Base-by-base conservation (phyloP, 2,888 invertebrate species). In the Teleogryllus oceanicus region DNA sequence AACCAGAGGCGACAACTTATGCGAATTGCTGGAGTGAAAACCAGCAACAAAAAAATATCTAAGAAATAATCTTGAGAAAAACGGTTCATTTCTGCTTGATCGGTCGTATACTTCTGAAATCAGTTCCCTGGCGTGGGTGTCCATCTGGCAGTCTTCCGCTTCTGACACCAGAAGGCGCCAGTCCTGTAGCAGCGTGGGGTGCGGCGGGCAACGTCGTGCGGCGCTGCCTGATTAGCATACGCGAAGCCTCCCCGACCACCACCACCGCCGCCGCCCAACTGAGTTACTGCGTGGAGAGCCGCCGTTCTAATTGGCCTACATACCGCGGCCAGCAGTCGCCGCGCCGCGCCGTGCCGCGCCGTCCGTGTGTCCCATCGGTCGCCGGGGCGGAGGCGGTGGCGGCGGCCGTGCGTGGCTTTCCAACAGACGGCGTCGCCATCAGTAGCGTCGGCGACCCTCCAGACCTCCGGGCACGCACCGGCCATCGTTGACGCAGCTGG, bases 271-370 rank as follows among this genome's bases (percentile, higher is more conserved):
- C 37, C 37, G 62, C 62, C 62, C 62, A 37, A n/a, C 62, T 62
- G 62, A 62, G 62, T 62, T 62, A 62, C 62, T 18, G 62, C 62
- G 62, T 62, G 16, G 62, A 37, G 62, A 62, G 62, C 62, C 62
- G 62, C 62, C 37, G 37, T 37, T 77, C 49, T n/a, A 77, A 77
- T 50, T 77, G 77, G 77, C 18, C 49, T 50, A 76, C 76, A 37
- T 76, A 76, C 16, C 16, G 76, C 21, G 76, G 49, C 76, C n/a
- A 16, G 77, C n/a, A 18, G 11, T 49, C 12, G 37, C 77, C 77
- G 49, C 49, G 18, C 18, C 12, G 49, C 18, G 49, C 16, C 20
- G 49, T 11, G n/a, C n/a, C 16, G 76, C 24, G n/a, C 24, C 49
- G 50, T 21, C 49, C 20, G 49, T 11, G n/a, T 20, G 24, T 49